Evolutionary conservation across 2,113 vertebrate species (phyloP).

Genomic region (Bothrops jararaca): DNA sequence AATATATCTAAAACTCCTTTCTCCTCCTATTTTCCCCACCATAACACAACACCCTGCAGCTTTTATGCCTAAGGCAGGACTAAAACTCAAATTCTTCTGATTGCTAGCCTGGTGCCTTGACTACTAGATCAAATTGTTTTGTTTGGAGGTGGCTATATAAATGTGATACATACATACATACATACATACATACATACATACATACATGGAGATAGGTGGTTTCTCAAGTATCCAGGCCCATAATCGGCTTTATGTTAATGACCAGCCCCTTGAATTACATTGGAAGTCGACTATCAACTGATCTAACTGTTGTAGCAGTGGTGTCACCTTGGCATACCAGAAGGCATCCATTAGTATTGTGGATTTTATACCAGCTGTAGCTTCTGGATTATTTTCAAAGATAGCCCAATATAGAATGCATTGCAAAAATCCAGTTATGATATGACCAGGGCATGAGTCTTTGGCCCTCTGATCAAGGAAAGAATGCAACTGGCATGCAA

Average conservation of each 20-base stretch:
- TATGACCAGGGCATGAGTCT: not conserved
- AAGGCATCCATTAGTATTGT: not conserved
- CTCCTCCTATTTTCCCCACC: too few relatives aligned
- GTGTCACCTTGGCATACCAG: not conserved
- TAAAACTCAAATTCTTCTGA: not conserved
- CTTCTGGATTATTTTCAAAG: not conserved
- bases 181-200: not conserved
- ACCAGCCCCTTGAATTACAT: not conserved
- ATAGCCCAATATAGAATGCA: not conserved
- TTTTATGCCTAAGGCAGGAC: not conserved
- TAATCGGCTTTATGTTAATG: not conserved
- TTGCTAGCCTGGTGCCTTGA: not conserved
- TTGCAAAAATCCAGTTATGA: not conserved
- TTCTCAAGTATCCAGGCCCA: not conserved
- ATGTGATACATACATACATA: not conserved
- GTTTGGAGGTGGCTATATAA: not conserved
- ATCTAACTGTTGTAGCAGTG: not conserved
- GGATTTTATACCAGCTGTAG: not conserved
- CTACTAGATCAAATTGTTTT: not conserved
- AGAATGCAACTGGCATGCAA: not conserved
- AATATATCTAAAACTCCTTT: too few relatives aligned
- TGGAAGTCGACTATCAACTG: not conserved
- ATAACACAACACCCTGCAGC: too few relatives aligned
- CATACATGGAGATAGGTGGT: not conserved
- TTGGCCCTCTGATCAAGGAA: not conserved